Conservation (phyloP, 2,113 vertebrate genomes). For the Channa argus region DNA sequence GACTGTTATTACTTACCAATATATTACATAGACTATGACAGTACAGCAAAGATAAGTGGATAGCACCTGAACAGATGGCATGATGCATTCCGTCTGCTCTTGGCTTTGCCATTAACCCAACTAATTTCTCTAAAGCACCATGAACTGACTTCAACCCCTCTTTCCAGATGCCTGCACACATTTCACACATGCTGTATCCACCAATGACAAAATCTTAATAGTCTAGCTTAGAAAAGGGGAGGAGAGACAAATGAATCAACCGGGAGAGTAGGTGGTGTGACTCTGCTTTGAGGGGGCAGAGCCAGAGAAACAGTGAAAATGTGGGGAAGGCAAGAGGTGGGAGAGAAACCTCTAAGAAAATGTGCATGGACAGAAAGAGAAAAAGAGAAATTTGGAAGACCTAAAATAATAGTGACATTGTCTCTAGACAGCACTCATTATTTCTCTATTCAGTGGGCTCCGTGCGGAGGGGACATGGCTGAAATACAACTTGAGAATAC, state of each 20-base stretch:
- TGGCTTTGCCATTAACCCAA: slow-evolving; percentile 14
- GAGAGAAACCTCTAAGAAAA: slow-evolving; percentile 63
- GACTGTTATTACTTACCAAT: neutral
- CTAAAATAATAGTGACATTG: slow-evolving; percentile 77
- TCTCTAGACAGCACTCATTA: slow-evolving; percentile 77
- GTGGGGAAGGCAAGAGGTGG: slow-evolving; percentile 40
- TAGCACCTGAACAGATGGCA: slow-evolving; percentile 25
- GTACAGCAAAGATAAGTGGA: neutral
- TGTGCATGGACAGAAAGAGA: slow-evolving; percentile 38
- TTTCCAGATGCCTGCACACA: slow-evolving; percentile 29
- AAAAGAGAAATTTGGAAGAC: slow-evolving; percentile 61
- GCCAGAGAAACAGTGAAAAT: slow-evolving; percentile 48
- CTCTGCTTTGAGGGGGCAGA: slow-evolving; percentile 46
- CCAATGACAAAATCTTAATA: slow-evolving; percentile 49
- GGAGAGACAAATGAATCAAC: slow-evolving; percentile 50
- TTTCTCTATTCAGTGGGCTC: slow-evolving; percentile 70
- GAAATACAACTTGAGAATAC: slow-evolving; percentile 76
- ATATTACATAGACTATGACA: slow-evolving; percentile 16
- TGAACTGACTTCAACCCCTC: slow-evolving; percentile 15
- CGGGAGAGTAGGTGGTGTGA: slow-evolving; percentile 50
- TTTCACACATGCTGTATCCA: slow-evolving; percentile 30
- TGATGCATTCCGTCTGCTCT: slow-evolving; percentile 24
- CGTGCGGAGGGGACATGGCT: slow-evolving; percentile 68
- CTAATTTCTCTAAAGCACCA: slow-evolving; percentile 24
- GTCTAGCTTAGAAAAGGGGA: slow-evolving; percentile 44